Evolutionary conservation across 2,888 invertebrate species (phyloP).

Genomic region (Athetis lepigone): DNA sequence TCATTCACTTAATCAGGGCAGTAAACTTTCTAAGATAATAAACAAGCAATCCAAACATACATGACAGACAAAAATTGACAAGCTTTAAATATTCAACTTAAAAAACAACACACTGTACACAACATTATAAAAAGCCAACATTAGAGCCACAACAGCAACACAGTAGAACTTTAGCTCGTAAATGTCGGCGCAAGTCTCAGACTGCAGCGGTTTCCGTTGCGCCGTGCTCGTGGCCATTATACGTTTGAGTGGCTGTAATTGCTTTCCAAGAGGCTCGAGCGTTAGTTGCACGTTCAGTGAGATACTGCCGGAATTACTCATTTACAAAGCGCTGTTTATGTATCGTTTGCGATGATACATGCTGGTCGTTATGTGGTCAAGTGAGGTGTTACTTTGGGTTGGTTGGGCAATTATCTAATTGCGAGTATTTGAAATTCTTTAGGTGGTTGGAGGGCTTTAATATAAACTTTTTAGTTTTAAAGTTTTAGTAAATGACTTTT

Average conservation of each 20-base stretch:
- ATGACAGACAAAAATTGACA: not conserved
- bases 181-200: slow-evolving; percentile 36
- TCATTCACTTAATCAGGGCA: too few relatives aligned
- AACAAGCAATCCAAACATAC: too few relatives aligned
- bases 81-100: not conserved
- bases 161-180: slow-evolving; percentile 28
- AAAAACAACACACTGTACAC: not conserved
- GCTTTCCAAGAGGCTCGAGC: slow-evolving; percentile 65
- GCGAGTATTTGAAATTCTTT: not conserved
- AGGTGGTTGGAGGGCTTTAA: not conserved
- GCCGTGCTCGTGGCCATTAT: slow-evolving; percentile 61
- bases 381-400: not conserved
- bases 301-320: slow-evolving; percentile 45
- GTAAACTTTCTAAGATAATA: too few relatives aligned
- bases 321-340: slow-evolving; percentile 40
- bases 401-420: not conserved
- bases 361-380: slow-evolving; percentile 9
- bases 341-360: slow-evolving; percentile 28
- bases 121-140: not conserved
- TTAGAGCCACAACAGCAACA: slow-evolving; percentile 1
- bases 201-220: slow-evolving; percentile 42
- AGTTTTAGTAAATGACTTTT: too few relatives aligned
- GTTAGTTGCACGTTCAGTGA: slow-evolving; percentile 53
- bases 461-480: too few relatives aligned
- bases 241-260: slow-evolving; percentile 72